Evolutionary conservation across 2,113 vertebrate species (phyloP).

Genomic region (Fulmarus glacialis): DNA sequence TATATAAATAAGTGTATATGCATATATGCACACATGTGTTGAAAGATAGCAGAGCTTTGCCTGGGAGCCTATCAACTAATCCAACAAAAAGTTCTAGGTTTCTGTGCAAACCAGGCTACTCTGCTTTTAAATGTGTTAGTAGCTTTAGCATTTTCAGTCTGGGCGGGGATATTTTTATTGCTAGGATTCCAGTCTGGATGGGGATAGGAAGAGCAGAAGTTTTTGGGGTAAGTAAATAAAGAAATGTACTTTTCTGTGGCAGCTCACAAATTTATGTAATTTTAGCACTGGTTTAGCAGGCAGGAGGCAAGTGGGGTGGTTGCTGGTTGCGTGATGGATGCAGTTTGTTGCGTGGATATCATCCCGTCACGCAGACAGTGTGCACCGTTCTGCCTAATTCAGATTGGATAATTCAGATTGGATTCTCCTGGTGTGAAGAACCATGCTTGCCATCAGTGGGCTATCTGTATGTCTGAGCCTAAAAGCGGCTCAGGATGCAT

Average conservation of each 20-base stretch:
- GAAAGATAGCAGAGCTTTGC: background rate
- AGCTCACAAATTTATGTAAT: background rate
- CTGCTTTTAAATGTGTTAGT: background rate
- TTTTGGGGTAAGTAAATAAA: background rate
- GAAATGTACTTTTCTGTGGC: background rate
- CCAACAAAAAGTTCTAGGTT: background rate
- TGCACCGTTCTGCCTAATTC: background rate
- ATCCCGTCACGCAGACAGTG: accelerated
- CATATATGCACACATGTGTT: accelerated
- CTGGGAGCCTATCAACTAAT: background rate
- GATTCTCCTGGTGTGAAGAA: background rate
- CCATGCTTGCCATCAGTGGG: background rate
- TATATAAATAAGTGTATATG: background rate
- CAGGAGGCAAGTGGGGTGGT: background rate
- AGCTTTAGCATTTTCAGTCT: background rate
- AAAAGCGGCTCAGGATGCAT: background rate
- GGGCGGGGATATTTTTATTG: background rate
- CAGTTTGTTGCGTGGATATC: background rate
- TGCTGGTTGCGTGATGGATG: background rate
- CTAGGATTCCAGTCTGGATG: background rate
- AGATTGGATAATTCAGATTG: background rate
- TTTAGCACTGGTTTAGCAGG: background rate
- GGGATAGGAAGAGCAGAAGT: background rate
- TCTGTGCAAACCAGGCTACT: background rate
- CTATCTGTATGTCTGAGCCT: background rate